These are phyloP conservation scores for Plecturocebus donacophilus DNA, from an alignment of 2,113 vertebrate species.

Conservation along the genomic window DNA sequence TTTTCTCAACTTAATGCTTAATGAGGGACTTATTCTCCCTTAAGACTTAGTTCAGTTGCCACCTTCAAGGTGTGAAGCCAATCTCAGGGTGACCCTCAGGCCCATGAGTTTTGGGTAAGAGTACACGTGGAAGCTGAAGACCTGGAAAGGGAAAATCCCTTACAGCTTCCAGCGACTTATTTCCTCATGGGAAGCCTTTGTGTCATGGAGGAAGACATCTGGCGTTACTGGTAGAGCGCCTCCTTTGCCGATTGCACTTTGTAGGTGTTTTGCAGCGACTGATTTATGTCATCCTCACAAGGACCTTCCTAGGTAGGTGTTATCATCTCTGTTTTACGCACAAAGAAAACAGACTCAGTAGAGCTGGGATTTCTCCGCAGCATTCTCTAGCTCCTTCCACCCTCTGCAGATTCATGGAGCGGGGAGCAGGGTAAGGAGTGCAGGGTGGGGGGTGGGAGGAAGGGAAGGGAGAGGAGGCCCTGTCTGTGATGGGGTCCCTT, in stretches of 20 bases:
- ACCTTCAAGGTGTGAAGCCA: not conserved
- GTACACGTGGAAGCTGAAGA: not conserved
- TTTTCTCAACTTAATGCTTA: not conserved
- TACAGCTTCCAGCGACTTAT: not conserved
- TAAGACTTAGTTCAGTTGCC: not conserved
- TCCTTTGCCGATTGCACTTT: not conserved
- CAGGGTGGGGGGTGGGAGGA: fast-evolving
- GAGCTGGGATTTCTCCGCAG: not conserved
- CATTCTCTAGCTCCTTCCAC: not conserved
- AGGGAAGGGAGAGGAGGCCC: not conserved
- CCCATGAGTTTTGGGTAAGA: not conserved
- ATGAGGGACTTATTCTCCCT: not conserved
- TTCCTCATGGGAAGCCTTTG: not conserved
- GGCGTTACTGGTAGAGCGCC: fast-evolving
- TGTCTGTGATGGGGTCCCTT: fast-evolving
- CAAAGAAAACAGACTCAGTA: not conserved
- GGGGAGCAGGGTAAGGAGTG: not conserved
- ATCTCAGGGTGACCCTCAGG: not conserved
- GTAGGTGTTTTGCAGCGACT: not conserved
- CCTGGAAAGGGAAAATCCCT: not conserved
- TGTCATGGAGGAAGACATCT: fast-evolving
- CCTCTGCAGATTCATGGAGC: not conserved
- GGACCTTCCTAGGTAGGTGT: too few relatives aligned
- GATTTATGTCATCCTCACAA: not conserved
- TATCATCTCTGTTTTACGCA: not conserved